Percentiles rank a stretch among this genome's conserved stretches.
Evolutionary conservation across 37 sponge, comb jelly and placozoan genomes (phyloP).

Genomic region (Bolinopsis microptera): DNA sequence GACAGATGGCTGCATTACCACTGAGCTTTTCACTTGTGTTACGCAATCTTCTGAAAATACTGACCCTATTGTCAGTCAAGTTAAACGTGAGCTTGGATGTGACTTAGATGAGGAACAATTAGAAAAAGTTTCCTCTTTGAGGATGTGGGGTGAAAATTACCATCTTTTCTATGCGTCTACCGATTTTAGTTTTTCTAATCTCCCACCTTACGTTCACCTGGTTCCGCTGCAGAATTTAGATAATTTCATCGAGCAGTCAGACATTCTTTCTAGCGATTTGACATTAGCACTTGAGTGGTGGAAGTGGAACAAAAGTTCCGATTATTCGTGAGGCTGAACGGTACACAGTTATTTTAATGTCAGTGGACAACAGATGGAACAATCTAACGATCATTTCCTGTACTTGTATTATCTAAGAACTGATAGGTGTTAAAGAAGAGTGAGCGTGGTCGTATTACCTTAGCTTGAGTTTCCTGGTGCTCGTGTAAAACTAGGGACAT

Average conservation of each 20-base stretch:
- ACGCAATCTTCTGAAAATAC: background rate
- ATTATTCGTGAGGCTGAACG: too few species aligned
- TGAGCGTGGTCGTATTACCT: background rate
- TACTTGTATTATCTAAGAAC: too few species aligned
- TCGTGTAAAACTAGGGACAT: background rate
- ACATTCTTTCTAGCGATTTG: background rate
- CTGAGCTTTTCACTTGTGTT: slow-evolving; percentile 6
- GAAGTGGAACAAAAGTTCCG: background rate
- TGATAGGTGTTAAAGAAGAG: too few species aligned
- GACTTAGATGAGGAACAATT: background rate
- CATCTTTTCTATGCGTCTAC: background rate
- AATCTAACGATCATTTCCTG: too few species aligned
- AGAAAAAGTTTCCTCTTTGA: slow-evolving; percentile 1
- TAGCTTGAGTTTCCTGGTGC: background rate
- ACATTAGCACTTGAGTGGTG: slow-evolving; percentile 26
- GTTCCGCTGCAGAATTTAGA: background rate
- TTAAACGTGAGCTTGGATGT: background rate
- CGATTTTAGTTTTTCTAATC: too few species aligned
- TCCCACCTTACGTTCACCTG: background rate
- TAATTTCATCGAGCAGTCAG: background rate
- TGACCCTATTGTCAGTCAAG: background rate
- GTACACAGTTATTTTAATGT: too few species aligned
- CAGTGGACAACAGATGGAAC: too few species aligned
- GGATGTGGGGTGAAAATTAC: slow-evolving; percentile 13
- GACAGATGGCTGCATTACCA: slow-evolving; percentile 13